Evolutionary conservation across 1,140 invertebrate genomes (phyloP).

Genomic region (Zaprionus gabonicus): DNA sequence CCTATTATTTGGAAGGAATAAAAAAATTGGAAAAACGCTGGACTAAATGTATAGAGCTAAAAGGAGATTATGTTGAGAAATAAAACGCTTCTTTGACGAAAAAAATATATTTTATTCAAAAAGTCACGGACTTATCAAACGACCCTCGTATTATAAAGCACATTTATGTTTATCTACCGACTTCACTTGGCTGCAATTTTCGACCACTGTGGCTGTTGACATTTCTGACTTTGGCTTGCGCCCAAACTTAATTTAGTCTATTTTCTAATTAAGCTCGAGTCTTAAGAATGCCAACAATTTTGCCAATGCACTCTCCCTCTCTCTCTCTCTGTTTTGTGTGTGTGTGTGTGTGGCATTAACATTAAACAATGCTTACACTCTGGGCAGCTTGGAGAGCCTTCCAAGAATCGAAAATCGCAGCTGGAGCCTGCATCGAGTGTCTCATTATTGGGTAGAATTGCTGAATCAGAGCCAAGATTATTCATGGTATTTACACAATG

Average conservation of each 20-base stretch:
- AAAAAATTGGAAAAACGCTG: too few species aligned
- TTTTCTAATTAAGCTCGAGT: slow-evolving; percentile 17
- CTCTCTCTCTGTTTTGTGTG: not conserved
- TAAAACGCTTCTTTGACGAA: too few species aligned
- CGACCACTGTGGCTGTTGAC: not conserved
- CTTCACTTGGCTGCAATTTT: not conserved
- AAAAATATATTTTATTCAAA: too few species aligned
- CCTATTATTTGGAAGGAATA: too few species aligned
- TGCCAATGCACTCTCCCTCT: not conserved
- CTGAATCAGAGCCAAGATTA: slow-evolving; percentile 8
- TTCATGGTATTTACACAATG: slow-evolving; percentile 17
- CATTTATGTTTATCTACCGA: too few species aligned
- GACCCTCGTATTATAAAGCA: too few species aligned
- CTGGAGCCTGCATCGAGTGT: slow-evolving; percentile 6
- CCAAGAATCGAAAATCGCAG: slow-evolving; percentile 3
- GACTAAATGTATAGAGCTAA: too few species aligned
- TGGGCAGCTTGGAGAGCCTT: not conserved
- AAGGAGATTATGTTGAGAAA: too few species aligned
- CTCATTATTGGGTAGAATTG: slow-evolving; percentile 8
- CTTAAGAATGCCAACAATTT: slow-evolving; percentile 20
- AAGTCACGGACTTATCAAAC: too few species aligned
- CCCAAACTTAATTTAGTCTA: not conserved
- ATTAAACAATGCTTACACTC: slow-evolving; percentile 13
- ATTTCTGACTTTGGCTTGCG: not conserved
- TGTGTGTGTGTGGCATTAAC: not conserved